Evolutionary conservation across 2,888 invertebrate species (phyloP).

Genomic region (Ditylenchus weischeri): DNA sequence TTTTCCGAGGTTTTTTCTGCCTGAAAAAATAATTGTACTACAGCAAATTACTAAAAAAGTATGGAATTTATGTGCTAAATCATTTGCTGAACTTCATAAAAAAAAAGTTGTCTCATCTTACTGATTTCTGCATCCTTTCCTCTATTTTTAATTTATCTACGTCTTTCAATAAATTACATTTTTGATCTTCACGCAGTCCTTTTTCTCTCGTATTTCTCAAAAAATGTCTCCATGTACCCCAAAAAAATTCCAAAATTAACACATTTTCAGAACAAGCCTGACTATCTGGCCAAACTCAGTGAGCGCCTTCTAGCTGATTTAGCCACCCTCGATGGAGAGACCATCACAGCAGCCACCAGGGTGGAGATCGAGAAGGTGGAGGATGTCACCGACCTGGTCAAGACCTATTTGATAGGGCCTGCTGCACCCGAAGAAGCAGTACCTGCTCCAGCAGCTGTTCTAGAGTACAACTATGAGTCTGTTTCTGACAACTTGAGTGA

Average conservation of each 20-base stretch:
- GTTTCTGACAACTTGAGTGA: slow-evolving; percentile 41
- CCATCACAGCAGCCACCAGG: slow-evolving; percentile 50
- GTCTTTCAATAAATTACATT: too few relatives aligned
- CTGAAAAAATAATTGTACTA: too few relatives aligned
- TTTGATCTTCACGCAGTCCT: too few relatives aligned
- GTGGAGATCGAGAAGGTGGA: slow-evolving; percentile 56
- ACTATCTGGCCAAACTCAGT: slow-evolving; percentile 41
- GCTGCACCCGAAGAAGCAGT: slow-evolving; percentile 41
- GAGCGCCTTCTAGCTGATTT: slow-evolving; percentile 39
- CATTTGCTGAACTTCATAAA: too few relatives aligned
- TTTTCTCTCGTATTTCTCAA: background rate
- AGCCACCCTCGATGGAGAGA: slow-evolving; percentile 37
- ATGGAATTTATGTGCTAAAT: too few relatives aligned
- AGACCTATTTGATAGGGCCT: slow-evolving; percentile 56
- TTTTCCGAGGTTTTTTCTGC: too few relatives aligned
- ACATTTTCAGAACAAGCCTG: slow-evolving; percentile 42
- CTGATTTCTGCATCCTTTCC: too few relatives aligned
- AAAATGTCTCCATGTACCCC: background rate
- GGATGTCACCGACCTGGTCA: slow-evolving; percentile 56
- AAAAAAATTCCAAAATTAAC: background rate
- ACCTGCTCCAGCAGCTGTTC: slow-evolving; percentile 5
- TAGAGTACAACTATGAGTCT: slow-evolving; percentile 36
- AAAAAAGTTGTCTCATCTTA: too few relatives aligned
- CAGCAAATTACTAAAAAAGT: too few relatives aligned
- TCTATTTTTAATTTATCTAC: too few relatives aligned